phyloP scores from a whole-genome alignment of 2,113 vertebrate genomes.

The Zapornia atra region DNA sequence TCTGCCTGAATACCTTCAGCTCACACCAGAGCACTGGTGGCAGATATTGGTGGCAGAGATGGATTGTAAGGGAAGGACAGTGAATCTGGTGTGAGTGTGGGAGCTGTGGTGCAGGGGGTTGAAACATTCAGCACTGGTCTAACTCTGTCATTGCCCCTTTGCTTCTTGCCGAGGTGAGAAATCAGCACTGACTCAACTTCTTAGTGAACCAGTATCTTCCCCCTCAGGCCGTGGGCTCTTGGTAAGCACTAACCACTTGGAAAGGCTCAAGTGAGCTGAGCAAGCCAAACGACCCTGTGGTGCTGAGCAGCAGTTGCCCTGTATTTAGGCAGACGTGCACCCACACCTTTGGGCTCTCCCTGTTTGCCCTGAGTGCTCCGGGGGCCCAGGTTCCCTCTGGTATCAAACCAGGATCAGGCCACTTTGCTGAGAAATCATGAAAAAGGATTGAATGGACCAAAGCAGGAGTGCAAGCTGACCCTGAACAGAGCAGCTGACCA shows the following conservation, averaged over 20 bases:
- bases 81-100: neutral
- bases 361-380: neutral
- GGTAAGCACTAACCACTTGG: neutral
- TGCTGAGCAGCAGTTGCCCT: neutral
- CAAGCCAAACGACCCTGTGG: neutral
- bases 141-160: neutral
- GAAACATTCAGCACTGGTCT: neutral
- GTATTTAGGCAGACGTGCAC: neutral
- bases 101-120: neutral
- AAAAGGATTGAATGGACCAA: neutral
- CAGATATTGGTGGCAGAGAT: neutral
- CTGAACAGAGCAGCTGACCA: neutral
- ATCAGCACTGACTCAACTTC: neutral
- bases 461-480: neutral
- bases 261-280: neutral
- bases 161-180: neutral
- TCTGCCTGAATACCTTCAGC: neutral
- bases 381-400: neutral
- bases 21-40: accelerated
- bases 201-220: neutral
- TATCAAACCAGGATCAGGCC: neutral
- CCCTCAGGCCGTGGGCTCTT: neutral
- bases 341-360: accelerated
- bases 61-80: neutral
- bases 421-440: neutral